Evolutionary conservation across 1,140 invertebrate genomes (phyloP).

Genomic region (Drosophila chauvacae): DNA sequence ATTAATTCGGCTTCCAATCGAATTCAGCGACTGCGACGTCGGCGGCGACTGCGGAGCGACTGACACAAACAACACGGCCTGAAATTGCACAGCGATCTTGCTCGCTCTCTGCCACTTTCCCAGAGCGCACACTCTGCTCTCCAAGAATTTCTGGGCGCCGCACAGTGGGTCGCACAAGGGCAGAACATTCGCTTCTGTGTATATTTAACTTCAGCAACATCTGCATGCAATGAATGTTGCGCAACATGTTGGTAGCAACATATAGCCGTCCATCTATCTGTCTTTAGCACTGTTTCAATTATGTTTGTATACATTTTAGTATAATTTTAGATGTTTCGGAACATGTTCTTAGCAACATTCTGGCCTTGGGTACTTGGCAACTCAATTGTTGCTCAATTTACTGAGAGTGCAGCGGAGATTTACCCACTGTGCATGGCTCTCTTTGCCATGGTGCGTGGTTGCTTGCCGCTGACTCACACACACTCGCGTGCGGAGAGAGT

Average conservation of each 20-base stretch:
- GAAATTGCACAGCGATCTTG: slow-evolving; percentile 66
- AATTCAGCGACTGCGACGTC: slow-evolving; percentile 18
- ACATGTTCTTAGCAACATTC: too few relatives aligned
- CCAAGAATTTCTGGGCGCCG: slow-evolving; percentile 36
- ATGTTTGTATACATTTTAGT: neutral
- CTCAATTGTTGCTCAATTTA: too few relatives aligned
- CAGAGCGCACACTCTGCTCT: slow-evolving; percentile 31
- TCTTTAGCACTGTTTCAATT: neutral
- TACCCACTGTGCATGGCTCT: slow-evolving; percentile 13
- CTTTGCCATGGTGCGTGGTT: slow-evolving; percentile 23
- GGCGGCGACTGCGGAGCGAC: slow-evolving; percentile 39
- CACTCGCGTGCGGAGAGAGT: slow-evolving; percentile 16
- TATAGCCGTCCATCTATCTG: too few relatives aligned
- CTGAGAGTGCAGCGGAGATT: neutral
- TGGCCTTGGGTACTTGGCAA: too few relatives aligned
- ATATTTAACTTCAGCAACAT: too few relatives aligned
- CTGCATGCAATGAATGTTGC: neutral
- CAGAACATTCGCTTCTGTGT: neutral
- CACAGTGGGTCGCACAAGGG: slow-evolving; percentile 1
- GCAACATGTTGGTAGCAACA: neutral
- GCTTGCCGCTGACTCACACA: slow-evolving; percentile 33
- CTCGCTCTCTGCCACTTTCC: slow-evolving; percentile 11
- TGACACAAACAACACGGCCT: slow-evolving; percentile 36
- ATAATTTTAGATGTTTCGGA: neutral
- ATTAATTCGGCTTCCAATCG: slow-evolving; percentile 16